Conservation (phyloP, 2,888 invertebrate genomes). For the Laothoe populi region DNA sequence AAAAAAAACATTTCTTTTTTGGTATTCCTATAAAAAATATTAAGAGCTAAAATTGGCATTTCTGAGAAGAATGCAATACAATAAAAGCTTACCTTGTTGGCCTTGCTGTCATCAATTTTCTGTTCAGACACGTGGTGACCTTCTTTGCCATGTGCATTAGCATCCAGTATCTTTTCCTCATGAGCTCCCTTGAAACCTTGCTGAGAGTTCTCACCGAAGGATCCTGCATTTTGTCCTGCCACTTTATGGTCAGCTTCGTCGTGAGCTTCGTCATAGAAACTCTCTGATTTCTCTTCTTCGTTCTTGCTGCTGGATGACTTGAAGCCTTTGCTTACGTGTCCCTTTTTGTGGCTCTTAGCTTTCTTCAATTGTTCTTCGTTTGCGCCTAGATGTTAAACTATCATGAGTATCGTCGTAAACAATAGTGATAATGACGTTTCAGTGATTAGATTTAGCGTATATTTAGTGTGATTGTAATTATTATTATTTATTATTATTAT, state of each 20-base stretch:
- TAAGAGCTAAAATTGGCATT: too few species aligned
- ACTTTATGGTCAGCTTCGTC: constrained; percentile 86
- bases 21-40: too few species aligned
- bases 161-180: constrained; percentile 84
- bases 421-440: neutral
- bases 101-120: constrained; percentile 84
- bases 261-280: constrained; percentile 87
- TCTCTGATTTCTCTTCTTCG: constrained; percentile 87
- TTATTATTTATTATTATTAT: too few species aligned
- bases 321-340: constrained; percentile 87
- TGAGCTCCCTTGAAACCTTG: constrained; percentile 86
- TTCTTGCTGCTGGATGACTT: constrained; percentile 88
- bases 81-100: constrained; percentile 77
- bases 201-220: constrained; percentile 84
- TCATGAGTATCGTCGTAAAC: constrained; percentile 13
- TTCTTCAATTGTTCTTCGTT: constrained; percentile 83
- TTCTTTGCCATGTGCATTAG: constrained; percentile 84
- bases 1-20: too few species aligned
- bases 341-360: constrained; percentile 86
- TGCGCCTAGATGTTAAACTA: constrained; percentile 58
- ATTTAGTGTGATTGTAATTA: too few species aligned
- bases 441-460: too few species aligned
- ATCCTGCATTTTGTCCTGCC: constrained; percentile 83
- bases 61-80: too few species aligned
- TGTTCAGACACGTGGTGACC: constrained; percentile 85